Evolutionary conservation across 92 coral and sea anemone species (phyloP), one percentile per base, ranked within the genome.

Genomic region (Plumapathes pennacea): DNA sequence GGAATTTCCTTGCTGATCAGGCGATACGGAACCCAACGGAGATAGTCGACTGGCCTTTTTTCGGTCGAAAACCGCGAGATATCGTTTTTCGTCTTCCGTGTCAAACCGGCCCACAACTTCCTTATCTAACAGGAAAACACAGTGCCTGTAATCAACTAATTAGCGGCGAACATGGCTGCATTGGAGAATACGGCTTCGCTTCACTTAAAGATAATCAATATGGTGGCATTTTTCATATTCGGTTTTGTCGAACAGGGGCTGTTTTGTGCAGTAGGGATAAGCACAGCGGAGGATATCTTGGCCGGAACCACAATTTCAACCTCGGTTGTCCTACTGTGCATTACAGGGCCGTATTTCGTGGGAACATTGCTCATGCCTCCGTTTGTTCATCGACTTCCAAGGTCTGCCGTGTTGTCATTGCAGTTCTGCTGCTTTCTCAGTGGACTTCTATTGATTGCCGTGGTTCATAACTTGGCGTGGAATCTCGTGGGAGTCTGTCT

Each of bases 221-320:
- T n/a, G 4, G 5, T 23, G 8, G 56, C 56, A 4, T 49, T 49
- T 33, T 49, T 49, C 27, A 49, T 49, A 33, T 49, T 49, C 30
- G 56, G 56, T 24, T 49, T 49, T 8, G 5, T 18, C 8, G 56
- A 49, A 17, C 27, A 49, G 13, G 31, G 11, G 7, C 4, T n/a
- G n/a, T n/a, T 33, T 4, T 49, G 5, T 18, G 56, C 12, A 5
- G 32, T 33, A 4, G 7, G 21, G 7, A 5, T 49, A 23, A 49
- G 31, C 56, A 33, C 30, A 29, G 5, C 56, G 32, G 14, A 49
- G 17, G 56, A 49, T 23, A 49, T 49, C 27, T 33, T 49, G 14
- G 56, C 56, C 29, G 27, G 27, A 12, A 49, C 56, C 5, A 17
- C 11, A 49, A 21, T 49, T 15, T 33, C 56, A 11, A 49, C 56